Conservation (phyloP, 1,140 invertebrate genomes). For the Magallana ariakensis region DNA sequence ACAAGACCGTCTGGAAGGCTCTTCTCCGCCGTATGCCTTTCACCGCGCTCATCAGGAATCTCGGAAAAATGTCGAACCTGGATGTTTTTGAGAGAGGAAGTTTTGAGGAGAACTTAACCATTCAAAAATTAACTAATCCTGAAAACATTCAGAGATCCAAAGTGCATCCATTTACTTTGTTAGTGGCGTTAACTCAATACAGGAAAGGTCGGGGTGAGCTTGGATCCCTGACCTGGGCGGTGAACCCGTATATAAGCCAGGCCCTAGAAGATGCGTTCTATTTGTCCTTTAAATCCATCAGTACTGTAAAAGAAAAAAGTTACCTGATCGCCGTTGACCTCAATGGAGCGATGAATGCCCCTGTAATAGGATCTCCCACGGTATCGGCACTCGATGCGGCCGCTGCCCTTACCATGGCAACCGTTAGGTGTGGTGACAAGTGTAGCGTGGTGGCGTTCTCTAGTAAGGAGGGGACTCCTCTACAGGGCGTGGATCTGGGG, state of each 20-base stretch:
- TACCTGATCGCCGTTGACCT: constrained; percentile 84
- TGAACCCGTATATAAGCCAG: neutral
- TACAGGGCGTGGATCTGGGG: neutral
- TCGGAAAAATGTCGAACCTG: neutral
- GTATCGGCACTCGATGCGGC: constrained; percentile 60
- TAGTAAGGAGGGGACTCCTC: neutral
- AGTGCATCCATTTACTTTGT: neutral
- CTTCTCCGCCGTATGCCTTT: neutral
- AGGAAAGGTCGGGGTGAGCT: neutral
- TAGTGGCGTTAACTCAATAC: neutral
- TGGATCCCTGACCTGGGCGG: neutral
- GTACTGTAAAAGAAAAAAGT: constrained; percentile 79
- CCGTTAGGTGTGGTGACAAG: constrained; percentile 39
- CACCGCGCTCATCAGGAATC: neutral
- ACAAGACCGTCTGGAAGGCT: neutral
- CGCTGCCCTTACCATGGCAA: constrained; percentile 65
- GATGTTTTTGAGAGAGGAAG: neutral
- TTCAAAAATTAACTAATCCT: neutral
- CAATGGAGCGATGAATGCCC: constrained; percentile 78
- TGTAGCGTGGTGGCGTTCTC: constrained; percentile 71
- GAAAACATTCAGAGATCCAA: neutral
- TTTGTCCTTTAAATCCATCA: neutral
- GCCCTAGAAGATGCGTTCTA: neutral
- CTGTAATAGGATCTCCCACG: constrained; percentile 43
- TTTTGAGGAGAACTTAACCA: neutral